Evolutionary conservation across 2,888 invertebrate species (phyloP).

Genomic region (Tigriopus californicus): DNA sequence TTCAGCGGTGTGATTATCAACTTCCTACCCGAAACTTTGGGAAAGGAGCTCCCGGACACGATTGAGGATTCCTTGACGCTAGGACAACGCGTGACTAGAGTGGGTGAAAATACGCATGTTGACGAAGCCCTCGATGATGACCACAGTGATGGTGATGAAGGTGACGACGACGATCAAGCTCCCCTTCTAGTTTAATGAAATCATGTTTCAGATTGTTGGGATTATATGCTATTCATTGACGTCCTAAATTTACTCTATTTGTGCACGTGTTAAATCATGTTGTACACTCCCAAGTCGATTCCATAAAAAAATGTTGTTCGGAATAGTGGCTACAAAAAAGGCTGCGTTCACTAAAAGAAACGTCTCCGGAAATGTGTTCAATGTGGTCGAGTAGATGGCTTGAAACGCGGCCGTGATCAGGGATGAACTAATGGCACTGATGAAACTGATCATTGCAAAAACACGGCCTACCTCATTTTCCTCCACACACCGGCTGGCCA

Average conservation of each 20-base stretch:
- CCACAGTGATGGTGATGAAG: too few relatives aligned
- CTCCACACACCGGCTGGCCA: not conserved
- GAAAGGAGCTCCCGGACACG: conserved; percentile 25
- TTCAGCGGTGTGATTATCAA: conserved; percentile 20
- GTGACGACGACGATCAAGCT: too few relatives aligned
- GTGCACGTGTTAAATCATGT: too few relatives aligned
- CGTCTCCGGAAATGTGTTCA: not conserved
- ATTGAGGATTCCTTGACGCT: conserved; percentile 19
- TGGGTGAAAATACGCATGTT: too few relatives aligned
- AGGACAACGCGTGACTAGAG: too few relatives aligned
- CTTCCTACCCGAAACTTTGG: conserved; percentile 26
- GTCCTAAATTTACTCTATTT: too few relatives aligned
- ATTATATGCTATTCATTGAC: too few relatives aligned
- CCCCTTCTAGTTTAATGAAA: too few relatives aligned
- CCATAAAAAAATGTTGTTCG: not conserved
- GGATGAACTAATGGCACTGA: not conserved
- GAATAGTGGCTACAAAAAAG: not conserved
- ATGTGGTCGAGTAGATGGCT: not conserved
- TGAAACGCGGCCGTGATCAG: not conserved
- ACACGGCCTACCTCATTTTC: not conserved
- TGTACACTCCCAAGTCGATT: not conserved
- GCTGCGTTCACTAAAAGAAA: not conserved
- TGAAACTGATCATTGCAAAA: not conserved
- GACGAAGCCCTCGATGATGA: too few relatives aligned
- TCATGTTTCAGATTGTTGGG: too few relatives aligned